Conservation (phyloP, 2,888 invertebrate genomes). For the Dicranocentrus wangi region DNA sequence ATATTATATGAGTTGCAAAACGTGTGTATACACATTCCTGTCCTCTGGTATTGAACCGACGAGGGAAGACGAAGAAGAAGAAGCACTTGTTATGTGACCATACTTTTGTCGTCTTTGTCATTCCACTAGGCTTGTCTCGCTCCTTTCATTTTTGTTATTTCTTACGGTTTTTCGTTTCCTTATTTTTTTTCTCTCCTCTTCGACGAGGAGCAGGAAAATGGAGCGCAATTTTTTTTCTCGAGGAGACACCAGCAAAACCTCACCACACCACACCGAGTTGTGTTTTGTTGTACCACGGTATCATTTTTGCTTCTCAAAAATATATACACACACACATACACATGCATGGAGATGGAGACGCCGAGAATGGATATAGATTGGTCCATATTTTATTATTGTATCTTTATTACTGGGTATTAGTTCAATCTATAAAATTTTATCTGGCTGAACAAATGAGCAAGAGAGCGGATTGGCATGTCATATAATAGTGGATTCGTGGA, state of each 20-base stretch:
- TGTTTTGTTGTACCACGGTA: background rate
- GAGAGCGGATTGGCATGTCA: constrained; percentile 17
- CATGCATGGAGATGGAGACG: background rate
- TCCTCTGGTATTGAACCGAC: background rate
- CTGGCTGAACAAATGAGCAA: constrained; percentile 33
- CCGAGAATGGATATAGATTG: constrained; percentile 39
- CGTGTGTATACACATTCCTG: background rate
- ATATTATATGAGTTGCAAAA: background rate
- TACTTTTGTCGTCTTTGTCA: constrained; percentile 35
- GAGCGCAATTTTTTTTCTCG: too few relatives aligned
- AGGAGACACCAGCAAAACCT: too few relatives aligned
- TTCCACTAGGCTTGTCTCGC: constrained; percentile 1
- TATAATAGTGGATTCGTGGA: background rate
- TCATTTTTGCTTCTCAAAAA: constrained; percentile 27
- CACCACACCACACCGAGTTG: too few relatives aligned
- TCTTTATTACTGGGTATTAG: constrained; percentile 56
- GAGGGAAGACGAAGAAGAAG: too few relatives aligned
- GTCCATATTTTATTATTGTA: constrained; percentile 63
- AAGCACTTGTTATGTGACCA: background rate
- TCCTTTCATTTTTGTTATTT: constrained; percentile 23
- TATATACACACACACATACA: background rate
- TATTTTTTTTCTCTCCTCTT: constrained; percentile 18
- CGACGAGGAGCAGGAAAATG: too few relatives aligned
- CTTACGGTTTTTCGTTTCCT: constrained; percentile 13
- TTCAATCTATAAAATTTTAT: constrained; percentile 62